Percentiles rank a stretch among this genome's conserved stretches.
phyloP scores from a whole-genome alignment of 2,888 invertebrate genomes.

The Synergus laeviventris region DNA sequence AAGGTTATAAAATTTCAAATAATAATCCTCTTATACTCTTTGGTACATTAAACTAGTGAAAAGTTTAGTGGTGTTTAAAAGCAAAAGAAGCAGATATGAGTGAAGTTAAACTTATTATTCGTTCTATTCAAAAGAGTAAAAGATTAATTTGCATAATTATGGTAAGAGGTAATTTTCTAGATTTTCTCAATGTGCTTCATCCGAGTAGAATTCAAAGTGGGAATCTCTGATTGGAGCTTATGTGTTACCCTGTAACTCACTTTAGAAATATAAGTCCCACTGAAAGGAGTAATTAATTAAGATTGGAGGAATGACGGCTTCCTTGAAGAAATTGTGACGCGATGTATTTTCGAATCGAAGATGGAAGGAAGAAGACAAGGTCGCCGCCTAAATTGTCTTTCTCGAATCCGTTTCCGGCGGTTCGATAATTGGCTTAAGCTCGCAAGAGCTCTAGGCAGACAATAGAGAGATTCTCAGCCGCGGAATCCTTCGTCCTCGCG shows the following conservation, averaged over 20 bases:
- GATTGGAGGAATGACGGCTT: background rate
- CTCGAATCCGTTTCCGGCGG: constrained; percentile 62
- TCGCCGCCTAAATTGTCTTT: constrained; percentile 64
- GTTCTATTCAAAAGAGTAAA: background rate
- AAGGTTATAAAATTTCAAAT: too few relatives aligned
- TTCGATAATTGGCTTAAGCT: constrained; percentile 71
- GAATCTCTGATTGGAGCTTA: background rate
- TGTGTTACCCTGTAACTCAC: background rate
- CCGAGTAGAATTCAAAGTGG: constrained; percentile 15
- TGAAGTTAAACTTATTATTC: background rate
- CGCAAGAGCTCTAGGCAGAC: constrained; percentile 59
- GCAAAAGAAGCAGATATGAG: too few relatives aligned
- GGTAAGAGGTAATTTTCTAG: constrained; percentile 5
- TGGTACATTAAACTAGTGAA: background rate
- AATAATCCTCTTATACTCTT: too few relatives aligned
- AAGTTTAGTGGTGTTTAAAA: background rate
- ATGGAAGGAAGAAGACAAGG: constrained; percentile 32
- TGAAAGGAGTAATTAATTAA: background rate
- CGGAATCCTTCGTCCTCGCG: constrained; percentile 60
- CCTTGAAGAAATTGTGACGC: background rate
- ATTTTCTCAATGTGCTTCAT: constrained; percentile 3
- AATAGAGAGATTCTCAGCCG: constrained; percentile 62
- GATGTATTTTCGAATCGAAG: background rate
- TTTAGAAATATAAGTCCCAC: background rate
- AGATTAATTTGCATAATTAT: constrained; percentile 31